Percentiles rank a stretch among this genome's conserved stretches.
Conservation (phyloP, 2,888 invertebrate species). For the Pachycephus smyrnensis region DNA sequence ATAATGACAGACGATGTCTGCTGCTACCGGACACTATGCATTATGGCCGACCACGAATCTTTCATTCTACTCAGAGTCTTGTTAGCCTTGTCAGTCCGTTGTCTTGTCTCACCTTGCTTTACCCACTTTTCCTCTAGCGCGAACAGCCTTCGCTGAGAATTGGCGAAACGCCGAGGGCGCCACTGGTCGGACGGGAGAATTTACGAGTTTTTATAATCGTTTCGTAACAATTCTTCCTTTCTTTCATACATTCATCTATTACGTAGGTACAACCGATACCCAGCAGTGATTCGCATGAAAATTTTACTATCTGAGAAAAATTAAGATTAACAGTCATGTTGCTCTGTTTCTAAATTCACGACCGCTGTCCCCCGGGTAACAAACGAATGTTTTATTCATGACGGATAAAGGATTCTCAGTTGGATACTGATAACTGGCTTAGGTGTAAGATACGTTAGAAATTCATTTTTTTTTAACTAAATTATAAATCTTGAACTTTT, state of each 20-base stretch:
- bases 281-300: not conserved
- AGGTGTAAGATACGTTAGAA: not conserved
- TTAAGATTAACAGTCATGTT: too few relatives aligned
- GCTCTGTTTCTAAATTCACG: not conserved
- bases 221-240: not conserved
- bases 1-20: not conserved
- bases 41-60: not conserved
- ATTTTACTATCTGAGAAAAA: not conserved
- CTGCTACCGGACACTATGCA: not conserved
- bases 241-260: not conserved
- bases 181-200: not conserved
- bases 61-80: not conserved
- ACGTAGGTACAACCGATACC: not conserved
- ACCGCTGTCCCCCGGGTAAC: not conserved
- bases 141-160: not conserved
- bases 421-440: not conserved
- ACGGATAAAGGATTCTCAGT: not conserved
- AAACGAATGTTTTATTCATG: not conserved
- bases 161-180: slow-evolving; percentile 5
- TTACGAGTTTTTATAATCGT: not conserved
- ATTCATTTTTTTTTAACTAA: not conserved
- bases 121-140: not conserved
- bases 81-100: not conserved
- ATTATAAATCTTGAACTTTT: not conserved
- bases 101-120: not conserved